Conservation (phyloP, 2,113 vertebrate genomes). For the Spea bombifrons region DNA sequence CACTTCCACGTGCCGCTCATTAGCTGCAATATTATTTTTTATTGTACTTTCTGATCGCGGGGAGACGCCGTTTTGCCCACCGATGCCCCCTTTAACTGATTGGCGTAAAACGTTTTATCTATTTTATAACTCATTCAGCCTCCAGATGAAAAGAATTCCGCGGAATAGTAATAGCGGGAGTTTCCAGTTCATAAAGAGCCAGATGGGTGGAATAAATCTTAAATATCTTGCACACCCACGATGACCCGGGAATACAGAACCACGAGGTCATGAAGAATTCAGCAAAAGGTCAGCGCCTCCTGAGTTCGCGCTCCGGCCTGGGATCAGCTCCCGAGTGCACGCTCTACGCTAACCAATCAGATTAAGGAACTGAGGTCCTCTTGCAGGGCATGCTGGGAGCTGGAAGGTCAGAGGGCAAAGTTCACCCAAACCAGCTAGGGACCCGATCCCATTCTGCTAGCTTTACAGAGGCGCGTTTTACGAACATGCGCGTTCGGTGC, state of each 20-base stretch:
- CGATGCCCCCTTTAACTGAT: too few species aligned
- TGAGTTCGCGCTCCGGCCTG: not conserved
- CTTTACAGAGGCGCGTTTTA: not conserved
- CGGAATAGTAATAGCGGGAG: not conserved
- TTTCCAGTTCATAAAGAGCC: not conserved
- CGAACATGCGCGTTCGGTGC: not conserved
- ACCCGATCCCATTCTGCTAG: not conserved
- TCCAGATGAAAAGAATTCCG: not conserved
- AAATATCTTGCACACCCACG: too few species aligned
- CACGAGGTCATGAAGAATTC: constrained; percentile 4
- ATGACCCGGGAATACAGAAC: too few species aligned
- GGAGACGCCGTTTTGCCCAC: too few species aligned
- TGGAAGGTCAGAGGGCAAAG: too few species aligned
- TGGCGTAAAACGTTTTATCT: not conserved
- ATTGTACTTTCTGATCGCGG: too few species aligned
- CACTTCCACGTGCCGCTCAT: too few species aligned
- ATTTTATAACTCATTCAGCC: not conserved
- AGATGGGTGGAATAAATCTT: not conserved
- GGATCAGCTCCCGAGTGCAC: constrained; percentile 10
- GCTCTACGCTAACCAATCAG: too few species aligned
- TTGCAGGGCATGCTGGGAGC: not conserved
- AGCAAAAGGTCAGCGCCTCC: constrained; percentile 20
- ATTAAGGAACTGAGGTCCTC: not conserved
- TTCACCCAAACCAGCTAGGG: not conserved
- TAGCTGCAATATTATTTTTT: too few species aligned